Evolutionary conservation across 2,888 invertebrate species (phyloP), one percentile per base, ranked within the genome.

Genomic region (Andrena bicolor): DNA sequence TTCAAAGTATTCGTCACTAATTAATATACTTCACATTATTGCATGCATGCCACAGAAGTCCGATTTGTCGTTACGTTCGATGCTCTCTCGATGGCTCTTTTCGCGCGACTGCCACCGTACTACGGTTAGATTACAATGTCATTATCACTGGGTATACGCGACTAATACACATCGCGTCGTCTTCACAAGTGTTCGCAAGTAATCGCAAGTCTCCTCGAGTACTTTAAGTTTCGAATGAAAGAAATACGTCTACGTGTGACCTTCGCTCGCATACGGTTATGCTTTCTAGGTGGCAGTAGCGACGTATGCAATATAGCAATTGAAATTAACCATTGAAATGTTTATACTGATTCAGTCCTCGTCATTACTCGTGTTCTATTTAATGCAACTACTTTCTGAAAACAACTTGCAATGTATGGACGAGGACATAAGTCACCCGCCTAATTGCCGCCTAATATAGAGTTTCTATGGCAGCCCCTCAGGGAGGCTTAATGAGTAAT

Each of bases 21-120:
- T 82, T 71, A 71, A 70, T 68, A 60, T 63, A 63, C 51, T 69
- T 81, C n/a, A 71, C 28, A 77, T 70, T 63, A 74, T 71, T 68
- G 74, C 35, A 56, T 70, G 70, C 13, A 23, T 51, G 10, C 10
- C 48, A 49, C 13, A 13, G 2, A 58, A 32, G 30, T 56, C 20
- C 13, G 61, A 60, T 51, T 41, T 30, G 35, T 48, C 20, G 26
- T 48, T 35, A 70, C 65, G 63, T 7, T 8, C 10, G 8, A 30
- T 13, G n/a, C 16, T n/a, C 35, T 35, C 20, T 16, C 65, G 5
- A 74, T 26, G 72, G 30, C 53, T 64, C 20, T 26, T 66, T 28
- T 51, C n/a, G 30, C 53, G 26, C 51, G 66, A 82, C 74, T 74
- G 71, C 56, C 49, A 75, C 28, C n/a, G 53, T 53, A 77, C 56